Evolutionary conservation across 64 coral and sea anemone genomes (phyloP).

Genomic region (Dendrophyllia cribrosa): DNA sequence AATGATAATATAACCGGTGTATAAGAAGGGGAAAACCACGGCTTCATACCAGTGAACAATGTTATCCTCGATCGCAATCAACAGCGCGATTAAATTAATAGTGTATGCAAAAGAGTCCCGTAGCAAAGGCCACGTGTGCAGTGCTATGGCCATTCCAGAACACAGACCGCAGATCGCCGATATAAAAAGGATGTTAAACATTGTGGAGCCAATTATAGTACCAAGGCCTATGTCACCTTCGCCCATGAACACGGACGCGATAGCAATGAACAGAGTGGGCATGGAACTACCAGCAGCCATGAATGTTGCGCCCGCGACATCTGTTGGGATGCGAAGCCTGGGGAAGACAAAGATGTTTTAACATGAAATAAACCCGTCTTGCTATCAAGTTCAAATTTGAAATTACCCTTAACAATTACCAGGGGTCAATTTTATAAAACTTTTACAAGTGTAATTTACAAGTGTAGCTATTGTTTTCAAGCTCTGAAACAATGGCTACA

Average conservation of each 20-base stretch:
- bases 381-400: background rate
- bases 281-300: slow-evolving; percentile 99
- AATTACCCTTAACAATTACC: background rate
- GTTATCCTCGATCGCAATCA: slow-evolving; percentile 86
- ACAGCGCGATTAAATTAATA: slow-evolving; percentile 68
- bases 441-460: no score
- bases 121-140: slow-evolving; percentile 84
- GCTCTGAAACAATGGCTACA: no score
- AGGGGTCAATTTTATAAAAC: no score
- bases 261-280: slow-evolving; percentile 97
- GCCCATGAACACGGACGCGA: slow-evolving; percentile 97
- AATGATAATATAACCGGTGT: slow-evolving; percentile 81
- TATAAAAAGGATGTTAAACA: slow-evolving; percentile 99
- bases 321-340: slow-evolving; percentile 94
- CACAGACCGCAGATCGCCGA: slow-evolving; percentile 89
- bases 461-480: no score
- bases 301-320: slow-evolving; percentile 98
- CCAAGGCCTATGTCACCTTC: slow-evolving; percentile 99
- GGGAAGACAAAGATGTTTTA: background rate
- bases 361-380: background rate
- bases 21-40: slow-evolving; percentile 78
- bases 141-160: slow-evolving; percentile 78
- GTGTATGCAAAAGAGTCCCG: slow-evolving; percentile 91
- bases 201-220: slow-evolving; percentile 97
- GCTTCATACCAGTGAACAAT: slow-evolving; percentile 96